These are phyloP conservation scores for Hippocampus guttulatus DNA, from an alignment of 2,113 vertebrate genomes.

Conservation along the genomic window DNA sequence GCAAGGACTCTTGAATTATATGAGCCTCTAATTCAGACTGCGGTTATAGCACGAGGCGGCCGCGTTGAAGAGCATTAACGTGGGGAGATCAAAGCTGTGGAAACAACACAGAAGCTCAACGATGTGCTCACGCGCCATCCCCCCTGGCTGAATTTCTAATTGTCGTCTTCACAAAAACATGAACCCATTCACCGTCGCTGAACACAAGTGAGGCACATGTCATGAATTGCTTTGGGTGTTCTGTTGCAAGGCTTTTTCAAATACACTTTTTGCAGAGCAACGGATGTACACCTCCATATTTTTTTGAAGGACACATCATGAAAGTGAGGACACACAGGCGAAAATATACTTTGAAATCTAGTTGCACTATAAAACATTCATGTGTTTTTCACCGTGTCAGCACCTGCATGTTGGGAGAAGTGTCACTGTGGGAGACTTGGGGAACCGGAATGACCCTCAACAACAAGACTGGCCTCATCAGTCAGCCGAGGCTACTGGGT, in stretches of 20 bases:
- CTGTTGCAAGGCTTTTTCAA: not conserved
- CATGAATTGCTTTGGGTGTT: not conserved
- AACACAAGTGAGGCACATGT: not conserved
- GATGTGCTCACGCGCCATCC: constrained; percentile 46
- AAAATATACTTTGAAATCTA: constrained; percentile 9
- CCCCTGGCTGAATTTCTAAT: constrained; percentile 51
- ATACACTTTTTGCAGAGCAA: not conserved
- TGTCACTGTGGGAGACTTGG: not conserved
- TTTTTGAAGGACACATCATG: constrained; percentile 18
- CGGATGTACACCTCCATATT: not conserved
- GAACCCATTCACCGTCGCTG: constrained; percentile 40
- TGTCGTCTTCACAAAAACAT: constrained; percentile 44
- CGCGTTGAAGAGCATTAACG: constrained; percentile 41
- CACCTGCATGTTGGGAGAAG: constrained; percentile 1
- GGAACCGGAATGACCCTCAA: not conserved
- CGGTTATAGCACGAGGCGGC: constrained; percentile 26
- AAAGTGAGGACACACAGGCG: constrained; percentile 8
- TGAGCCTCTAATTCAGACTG: constrained; percentile 11
- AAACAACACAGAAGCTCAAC: constrained; percentile 49
- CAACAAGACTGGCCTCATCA: constrained; percentile 5
- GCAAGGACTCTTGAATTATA: constrained; percentile 34
- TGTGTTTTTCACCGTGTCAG: constrained; percentile 38
- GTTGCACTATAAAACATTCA: constrained; percentile 44
- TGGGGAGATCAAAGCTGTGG: constrained; percentile 54
- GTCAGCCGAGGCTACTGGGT: not conserved